Evolutionary conservation across 2,797 vertebrate genomes (phyloP), one percentile per base, ranked within the genome.

Genomic region (Chloroceryle inda): DNA sequence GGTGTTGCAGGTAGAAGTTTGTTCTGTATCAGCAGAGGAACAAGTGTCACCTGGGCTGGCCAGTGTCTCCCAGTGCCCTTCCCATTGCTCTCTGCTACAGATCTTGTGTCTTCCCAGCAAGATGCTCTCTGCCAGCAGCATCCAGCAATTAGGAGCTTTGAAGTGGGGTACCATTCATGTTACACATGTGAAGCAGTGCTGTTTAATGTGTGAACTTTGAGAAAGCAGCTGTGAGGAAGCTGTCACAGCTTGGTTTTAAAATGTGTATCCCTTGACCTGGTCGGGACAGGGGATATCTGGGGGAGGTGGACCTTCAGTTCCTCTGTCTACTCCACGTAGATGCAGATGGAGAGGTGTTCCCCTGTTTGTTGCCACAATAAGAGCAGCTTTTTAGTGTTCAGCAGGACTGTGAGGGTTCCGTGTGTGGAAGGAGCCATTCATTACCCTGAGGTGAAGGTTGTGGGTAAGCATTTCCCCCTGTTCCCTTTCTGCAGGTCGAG

Each of bases 401-500:
- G n/a, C 53, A 5, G 62, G 8, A 16, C 64, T 85, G 17, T 21
- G 17, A 26, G 42, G 22, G 6, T 19, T 66, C 44, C 1, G 37
- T 6, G 0, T 4, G 1, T 20, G 10, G 42, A 38, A 38, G 58
- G 64, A 85, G 18, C 58, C 20, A 0, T 7, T 47, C 35, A 2
- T 7, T 20, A 0, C 0, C 2, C 5, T 37, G 31, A 50, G 13
- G 23, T 18, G 33, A 37, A 10, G 9, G 22, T 8, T 23, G 35
- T n/a, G 47, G 26, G 78, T 85, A 35, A 69, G 62, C 20, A 2
- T 27, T 49, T 58, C 42, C 11, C 23, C n/a, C 5, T 40, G 2
- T 75, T 62, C 63, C 42, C 88, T 68, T 94, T 42, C 94, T 95
- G 24, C 98, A 99, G 99, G 99, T 99, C 29, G 99, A 99, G 98